Percentiles rank a stretch among this genome's conserved stretches.
Conservation (phyloP, 2,113 vertebrate species). For the Cochlearius cochlearius region DNA sequence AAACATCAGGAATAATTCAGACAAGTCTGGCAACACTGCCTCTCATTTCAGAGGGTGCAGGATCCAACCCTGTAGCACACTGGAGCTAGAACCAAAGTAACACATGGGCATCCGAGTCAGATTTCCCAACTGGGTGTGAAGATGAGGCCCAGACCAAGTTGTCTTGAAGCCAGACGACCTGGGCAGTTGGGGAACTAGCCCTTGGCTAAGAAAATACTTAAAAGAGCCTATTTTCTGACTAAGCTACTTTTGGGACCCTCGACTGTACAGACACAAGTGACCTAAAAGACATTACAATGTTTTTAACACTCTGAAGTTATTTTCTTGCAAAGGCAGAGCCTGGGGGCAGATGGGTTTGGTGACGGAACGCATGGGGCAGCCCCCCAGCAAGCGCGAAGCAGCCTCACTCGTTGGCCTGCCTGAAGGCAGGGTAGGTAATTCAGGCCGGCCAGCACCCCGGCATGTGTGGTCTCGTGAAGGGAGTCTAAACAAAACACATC, state of each 20-base stretch:
- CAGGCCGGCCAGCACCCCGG: background rate
- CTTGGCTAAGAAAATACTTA: background rate
- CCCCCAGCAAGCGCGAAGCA: background rate
- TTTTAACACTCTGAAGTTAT: background rate
- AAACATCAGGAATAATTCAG: slow-evolving; percentile 41
- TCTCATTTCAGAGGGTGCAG: background rate
- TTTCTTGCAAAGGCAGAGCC: background rate
- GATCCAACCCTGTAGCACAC: background rate
- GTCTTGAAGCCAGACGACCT: background rate
- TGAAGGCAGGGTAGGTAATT: background rate
- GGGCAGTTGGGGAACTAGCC: background rate
- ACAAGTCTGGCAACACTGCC: background rate
- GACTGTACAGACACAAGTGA: background rate
- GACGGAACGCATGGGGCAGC: background rate
- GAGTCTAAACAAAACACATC: background rate
- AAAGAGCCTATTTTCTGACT: background rate
- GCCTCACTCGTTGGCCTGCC: background rate
- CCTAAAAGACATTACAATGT: background rate
- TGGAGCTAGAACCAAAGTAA: slow-evolving; percentile 3
- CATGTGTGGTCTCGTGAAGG: background rate
- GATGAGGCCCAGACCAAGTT: background rate
- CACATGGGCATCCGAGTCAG: background rate
- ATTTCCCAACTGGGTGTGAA: background rate
- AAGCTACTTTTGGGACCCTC: background rate
- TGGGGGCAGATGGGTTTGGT: background rate